Percentiles rank a stretch among this genome's conserved stretches.
Conservation (phyloP, 2,113 vertebrate genomes). For the Vulpes vulpes region DNA sequence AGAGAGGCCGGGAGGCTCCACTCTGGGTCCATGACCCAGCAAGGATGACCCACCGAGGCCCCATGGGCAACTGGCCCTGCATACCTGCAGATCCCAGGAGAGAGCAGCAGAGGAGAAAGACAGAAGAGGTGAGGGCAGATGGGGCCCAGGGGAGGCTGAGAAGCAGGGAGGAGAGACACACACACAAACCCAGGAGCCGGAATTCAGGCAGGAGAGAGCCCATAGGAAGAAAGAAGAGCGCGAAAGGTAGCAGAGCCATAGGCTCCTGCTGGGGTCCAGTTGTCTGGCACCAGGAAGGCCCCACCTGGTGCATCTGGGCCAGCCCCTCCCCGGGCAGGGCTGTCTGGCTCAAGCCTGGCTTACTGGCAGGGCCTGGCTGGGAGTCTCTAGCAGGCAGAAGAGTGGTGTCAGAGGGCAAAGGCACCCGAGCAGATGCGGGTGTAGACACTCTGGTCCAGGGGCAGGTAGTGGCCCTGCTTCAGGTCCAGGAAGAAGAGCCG, state of each 20-base stretch:
- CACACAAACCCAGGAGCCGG: not conserved
- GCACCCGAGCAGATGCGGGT: constrained; percentile 86
- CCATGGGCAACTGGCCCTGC: rapidly evolving
- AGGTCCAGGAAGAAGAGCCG: constrained; percentile 91
- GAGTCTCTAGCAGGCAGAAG: not conserved
- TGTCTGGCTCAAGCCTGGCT: not conserved
- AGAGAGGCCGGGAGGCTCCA: not conserved
- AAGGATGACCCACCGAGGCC: not conserved
- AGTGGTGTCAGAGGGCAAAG: constrained; percentile 84
- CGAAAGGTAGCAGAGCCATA: not conserved
- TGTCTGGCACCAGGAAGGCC: not conserved
- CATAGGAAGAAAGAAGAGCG: too few relatives aligned
- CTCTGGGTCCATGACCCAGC: not conserved
- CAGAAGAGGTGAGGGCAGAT: not conserved
- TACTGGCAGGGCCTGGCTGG: rapidly evolving
- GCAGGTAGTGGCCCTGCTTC: constrained; percentile 88
- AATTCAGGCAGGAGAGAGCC: not conserved
- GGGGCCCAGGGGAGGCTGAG: not conserved
- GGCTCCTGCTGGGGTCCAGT: not conserved
- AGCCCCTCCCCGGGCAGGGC: not conserved
- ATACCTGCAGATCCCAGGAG: not conserved
- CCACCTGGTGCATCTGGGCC: not conserved
- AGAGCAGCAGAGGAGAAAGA: not conserved
- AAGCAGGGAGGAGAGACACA: not conserved
- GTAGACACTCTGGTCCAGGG: constrained; percentile 87